Evolutionary conservation across 2,797 vertebrate genomes (phyloP).

Genomic region (Poeciliopsis paucimaculata): DNA sequence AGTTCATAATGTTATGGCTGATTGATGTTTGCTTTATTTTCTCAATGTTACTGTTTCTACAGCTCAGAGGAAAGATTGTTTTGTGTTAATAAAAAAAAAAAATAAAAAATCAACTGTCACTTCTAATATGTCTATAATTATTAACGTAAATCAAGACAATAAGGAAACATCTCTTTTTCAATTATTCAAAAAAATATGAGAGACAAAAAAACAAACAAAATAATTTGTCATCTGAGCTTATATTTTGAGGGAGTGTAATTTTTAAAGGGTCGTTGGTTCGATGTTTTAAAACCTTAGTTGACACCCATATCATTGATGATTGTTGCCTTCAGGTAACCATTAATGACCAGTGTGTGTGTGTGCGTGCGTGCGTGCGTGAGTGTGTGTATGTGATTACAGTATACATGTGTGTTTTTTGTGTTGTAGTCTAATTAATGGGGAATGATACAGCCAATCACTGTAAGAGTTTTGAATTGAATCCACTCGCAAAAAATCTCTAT

Average conservation of each 20-base stretch:
- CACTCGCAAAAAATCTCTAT: background rate
- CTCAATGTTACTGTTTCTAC: conserved; percentile 64
- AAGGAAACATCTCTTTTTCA: background rate
- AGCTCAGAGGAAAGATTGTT: conserved; percentile 83
- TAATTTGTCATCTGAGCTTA: conserved; percentile 80
- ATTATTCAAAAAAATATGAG: background rate
- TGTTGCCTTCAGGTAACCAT: conserved; percentile 84
- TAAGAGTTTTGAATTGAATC: conserved; percentile 26
- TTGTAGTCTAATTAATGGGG: conserved; percentile 87
- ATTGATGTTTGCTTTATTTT: conserved; percentile 55
- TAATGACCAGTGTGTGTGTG: conserved; percentile 69
- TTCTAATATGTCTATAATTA: background rate
- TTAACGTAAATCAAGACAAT: background rate
- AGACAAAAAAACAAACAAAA: background rate
- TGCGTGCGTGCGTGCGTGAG: conserved; percentile 48
- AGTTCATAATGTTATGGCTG: conserved; percentile 8
- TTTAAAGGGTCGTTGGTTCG: conserved; percentile 61
- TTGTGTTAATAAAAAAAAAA: background rate
- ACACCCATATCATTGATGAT: conserved; percentile 83
- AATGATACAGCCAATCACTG: conserved; percentile 84
- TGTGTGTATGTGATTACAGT: conserved; percentile 50
- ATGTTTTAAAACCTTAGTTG: conserved; percentile 69
- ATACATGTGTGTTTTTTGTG: conserved; percentile 66
- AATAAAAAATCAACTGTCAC: conserved; percentile 2
- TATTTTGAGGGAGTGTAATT: conserved; percentile 59